These are phyloP conservation scores for Zygothrica quintamaculata DNA, from an alignment of 2,888 invertebrate genomes.

Conservation along the genomic window DNA sequence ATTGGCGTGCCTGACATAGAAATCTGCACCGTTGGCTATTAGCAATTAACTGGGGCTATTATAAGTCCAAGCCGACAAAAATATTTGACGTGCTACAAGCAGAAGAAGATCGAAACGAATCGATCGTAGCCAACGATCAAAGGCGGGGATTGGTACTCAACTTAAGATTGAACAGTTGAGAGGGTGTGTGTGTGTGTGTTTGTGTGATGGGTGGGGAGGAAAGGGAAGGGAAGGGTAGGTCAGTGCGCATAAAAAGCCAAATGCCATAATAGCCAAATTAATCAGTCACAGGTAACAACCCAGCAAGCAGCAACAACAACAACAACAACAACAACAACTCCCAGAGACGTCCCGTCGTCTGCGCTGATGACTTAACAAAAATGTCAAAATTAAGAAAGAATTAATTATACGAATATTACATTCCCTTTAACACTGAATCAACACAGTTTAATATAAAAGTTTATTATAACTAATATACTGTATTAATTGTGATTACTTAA, in stretches of 20 bases:
- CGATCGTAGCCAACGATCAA: conserved; percentile 63
- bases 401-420: conserved; percentile 26
- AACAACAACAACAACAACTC: conserved; percentile 31
- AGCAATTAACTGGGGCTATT: conserved; percentile 81
- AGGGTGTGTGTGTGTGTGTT: too few relatives aligned
- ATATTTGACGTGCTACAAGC: conserved; percentile 78
- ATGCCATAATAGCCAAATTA: conserved; percentile 80
- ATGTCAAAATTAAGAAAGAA: conserved; percentile 64
- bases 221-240: conserved; percentile 48
- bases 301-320: conserved; percentile 43
- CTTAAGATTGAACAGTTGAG: neutral
- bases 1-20: conserved; percentile 78
- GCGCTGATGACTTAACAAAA: conserved; percentile 78
- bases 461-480: neutral
- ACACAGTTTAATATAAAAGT: neutral
- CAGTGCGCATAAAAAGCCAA: conserved; percentile 77
- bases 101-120: conserved; percentile 80
- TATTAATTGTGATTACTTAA: too few relatives aligned
- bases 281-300: conserved; percentile 77
- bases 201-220: neutral
- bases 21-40: conserved; percentile 80
- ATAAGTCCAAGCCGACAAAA: conserved; percentile 61
- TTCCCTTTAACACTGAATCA: conserved; percentile 24
- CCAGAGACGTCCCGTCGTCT: conserved; percentile 63
- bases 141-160: conserved; percentile 41